Evolutionary conservation across 2,113 vertebrate genomes (phyloP).

Genomic region (Pseudonaja textilis): DNA sequence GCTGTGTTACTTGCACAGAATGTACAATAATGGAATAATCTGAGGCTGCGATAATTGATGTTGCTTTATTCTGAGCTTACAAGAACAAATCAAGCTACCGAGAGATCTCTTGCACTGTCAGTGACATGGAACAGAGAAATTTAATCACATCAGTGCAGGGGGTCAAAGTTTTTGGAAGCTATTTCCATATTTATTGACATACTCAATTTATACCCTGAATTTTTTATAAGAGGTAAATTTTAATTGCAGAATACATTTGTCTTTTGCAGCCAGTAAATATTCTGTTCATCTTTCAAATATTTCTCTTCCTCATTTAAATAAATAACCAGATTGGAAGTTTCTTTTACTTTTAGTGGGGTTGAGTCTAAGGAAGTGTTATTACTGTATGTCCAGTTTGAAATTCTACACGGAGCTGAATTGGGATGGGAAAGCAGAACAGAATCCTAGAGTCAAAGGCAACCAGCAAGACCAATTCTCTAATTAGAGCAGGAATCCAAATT

Average conservation of each 20-base stretch:
- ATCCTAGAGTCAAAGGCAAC: background rate
- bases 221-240: conserved; percentile 39
- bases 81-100: accelerated
- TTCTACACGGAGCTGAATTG: conserved; percentile 1
- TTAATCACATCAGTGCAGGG: background rate
- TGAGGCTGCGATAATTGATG: conserved; percentile 23
- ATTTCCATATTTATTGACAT: conserved; percentile 66
- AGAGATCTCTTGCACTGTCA: conserved; percentile 1
- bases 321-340: background rate
- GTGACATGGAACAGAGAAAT: background rate
- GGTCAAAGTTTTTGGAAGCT: conserved; percentile 14
- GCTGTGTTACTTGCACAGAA: background rate
- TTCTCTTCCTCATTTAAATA: conserved; percentile 16
- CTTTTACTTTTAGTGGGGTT: conserved; percentile 23
- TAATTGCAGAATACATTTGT: conserved; percentile 35
- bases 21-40: conserved; percentile 18
- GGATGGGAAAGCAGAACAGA: background rate
- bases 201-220: conserved; percentile 53
- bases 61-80: accelerated
- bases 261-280: conserved; percentile 49
- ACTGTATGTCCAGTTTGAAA: conserved; percentile 44
- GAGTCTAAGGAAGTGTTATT: conserved; percentile 30
- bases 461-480: background rate
- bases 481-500: background rate
- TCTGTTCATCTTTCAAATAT: conserved; percentile 42